Evolutionary conservation across 2,888 invertebrate species (phyloP), one percentile per base, ranked within the genome.

Genomic region (Pantelozetes paolii): DNA sequence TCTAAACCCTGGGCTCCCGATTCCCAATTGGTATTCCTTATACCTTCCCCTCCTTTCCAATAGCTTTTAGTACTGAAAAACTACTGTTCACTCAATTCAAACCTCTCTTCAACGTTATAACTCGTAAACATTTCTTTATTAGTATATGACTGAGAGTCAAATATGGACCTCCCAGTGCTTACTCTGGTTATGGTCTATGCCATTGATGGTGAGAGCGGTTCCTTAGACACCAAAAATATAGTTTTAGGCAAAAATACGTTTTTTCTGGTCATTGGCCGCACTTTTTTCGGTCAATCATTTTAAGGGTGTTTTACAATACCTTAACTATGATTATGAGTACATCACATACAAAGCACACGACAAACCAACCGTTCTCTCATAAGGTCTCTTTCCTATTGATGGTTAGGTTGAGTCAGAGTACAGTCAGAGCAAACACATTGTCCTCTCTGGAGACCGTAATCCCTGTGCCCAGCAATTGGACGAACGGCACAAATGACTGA

Each of bases 91-190:
- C 8, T 36, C 36, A 5, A 36, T 36, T 36, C 36, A 36, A 36
- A 36, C 36, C n/a, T 36, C 36, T 36, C 36, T 36, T 5, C n/a
- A 8, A 6, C 18, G 50, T 50, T 50, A 50, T 50, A 50, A 50
- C 20, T 50, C 50, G 50, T 20, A 50, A 50, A 50, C 50, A 50
- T 50, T 50, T 50, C 50, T 50, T 50, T 50, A 50, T 50, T 50
- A 50, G 50, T 50, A 50, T 50, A 50, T 50, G 50, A 50, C 50
- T 50, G 50, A 6, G 20, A 50, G 50, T 50, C 50, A 18, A 50
- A 5, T 15, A 18, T n/a, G 20, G 50, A 50, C 50, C 50, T 50
- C 50, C 50, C 50, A 50, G 50, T 50, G 50, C 36, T 36, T 11
- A 36, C 6, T n/a, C 36, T 36, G 36, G 6, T 11, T 36, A 11